Conservation (phyloP, 1,140 invertebrate species). For the Drosophila mojavensis region DNA sequence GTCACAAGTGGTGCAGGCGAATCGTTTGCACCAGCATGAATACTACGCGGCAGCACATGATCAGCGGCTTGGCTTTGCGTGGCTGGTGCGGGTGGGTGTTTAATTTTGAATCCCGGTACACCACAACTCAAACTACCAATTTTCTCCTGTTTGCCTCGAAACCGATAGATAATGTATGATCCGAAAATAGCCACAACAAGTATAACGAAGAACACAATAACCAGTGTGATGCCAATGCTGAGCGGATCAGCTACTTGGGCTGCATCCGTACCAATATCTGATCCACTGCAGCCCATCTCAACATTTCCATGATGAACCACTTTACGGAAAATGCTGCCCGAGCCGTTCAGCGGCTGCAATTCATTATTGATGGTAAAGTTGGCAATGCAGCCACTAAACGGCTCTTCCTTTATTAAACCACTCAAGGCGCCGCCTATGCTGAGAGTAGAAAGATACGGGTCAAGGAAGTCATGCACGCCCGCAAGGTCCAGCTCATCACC, state of each 20-base stretch:
- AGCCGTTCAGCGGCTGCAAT: constrained; percentile 94
- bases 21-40: constrained; percentile 77
- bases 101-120: constrained; percentile 86
- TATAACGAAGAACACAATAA: constrained; percentile 97
- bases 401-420: constrained; percentile 85
- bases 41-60: constrained; percentile 85
- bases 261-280: constrained; percentile 88
- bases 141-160: constrained; percentile 93
- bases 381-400: constrained; percentile 94
- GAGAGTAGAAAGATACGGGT: constrained; percentile 93
- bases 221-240: constrained; percentile 95
- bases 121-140: constrained; percentile 85
- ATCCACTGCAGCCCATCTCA: constrained; percentile 87
- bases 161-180: constrained; percentile 94
- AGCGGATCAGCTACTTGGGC: constrained; percentile 92
- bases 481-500: constrained; percentile 93
- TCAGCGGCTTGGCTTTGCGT: constrained; percentile 85
- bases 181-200: constrained; percentile 94
- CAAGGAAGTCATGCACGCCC: constrained; percentile 95
- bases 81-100: constrained; percentile 87
- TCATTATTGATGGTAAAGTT: constrained; percentile 95
- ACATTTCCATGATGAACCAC: constrained; percentile 89
- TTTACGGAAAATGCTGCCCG: constrained; percentile 91
- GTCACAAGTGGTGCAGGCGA: constrained; percentile 76
- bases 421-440: constrained; percentile 90